Percentiles rank a stretch among this genome's conserved stretches.
phyloP scores from a whole-genome alignment of 1,140 invertebrate genomes.

The Drosophila kanapiae region DNA sequence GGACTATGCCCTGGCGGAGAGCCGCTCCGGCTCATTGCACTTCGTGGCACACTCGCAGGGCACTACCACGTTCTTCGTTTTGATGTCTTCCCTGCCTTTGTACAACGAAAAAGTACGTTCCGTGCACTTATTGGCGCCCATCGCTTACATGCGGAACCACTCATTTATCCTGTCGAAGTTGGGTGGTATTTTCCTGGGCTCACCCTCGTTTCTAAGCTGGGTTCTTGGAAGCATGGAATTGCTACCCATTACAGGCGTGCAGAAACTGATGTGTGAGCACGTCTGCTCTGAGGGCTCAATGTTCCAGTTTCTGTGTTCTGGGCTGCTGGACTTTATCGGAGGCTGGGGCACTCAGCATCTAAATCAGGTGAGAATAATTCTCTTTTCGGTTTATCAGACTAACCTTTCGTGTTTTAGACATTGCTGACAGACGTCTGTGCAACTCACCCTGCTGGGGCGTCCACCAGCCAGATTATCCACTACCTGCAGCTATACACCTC shows the following conservation, averaged over 20 bases:
- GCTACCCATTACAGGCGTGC: conserved; percentile 69
- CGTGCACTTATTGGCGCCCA: conserved; percentile 87
- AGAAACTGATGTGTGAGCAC: conserved; percentile 71
- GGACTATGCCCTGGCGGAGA: conserved; percentile 88
- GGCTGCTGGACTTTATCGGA: conserved; percentile 73
- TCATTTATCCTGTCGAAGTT: conserved; percentile 86
- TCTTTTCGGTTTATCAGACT: too few relatives aligned
- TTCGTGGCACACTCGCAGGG: conserved; percentile 90
- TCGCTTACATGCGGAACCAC: conserved; percentile 86
- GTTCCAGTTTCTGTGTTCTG: conserved; percentile 73
- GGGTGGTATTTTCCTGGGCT: conserved; percentile 67
- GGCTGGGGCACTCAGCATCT: conserved; percentile 78
- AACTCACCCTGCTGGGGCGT: conserved; percentile 85
- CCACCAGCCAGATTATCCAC: conserved; percentile 86
- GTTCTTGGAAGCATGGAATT: conserved; percentile 75
- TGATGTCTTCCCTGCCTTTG: conserved; percentile 86
- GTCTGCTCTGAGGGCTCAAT: conserved; percentile 67
- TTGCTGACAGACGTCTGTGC: conserved; percentile 72
- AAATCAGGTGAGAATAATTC: conserved; percentile 65
- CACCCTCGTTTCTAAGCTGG: conserved; percentile 74
- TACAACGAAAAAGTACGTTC: conserved; percentile 87
- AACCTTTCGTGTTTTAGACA: conserved; percentile 37
- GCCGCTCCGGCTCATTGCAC: conserved; percentile 86
- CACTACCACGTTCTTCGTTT: conserved; percentile 87
- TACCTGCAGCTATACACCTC: conserved; percentile 85